Conservation (phyloP, 1,140 invertebrate genomes). For the Drosophila tsacasi region DNA sequence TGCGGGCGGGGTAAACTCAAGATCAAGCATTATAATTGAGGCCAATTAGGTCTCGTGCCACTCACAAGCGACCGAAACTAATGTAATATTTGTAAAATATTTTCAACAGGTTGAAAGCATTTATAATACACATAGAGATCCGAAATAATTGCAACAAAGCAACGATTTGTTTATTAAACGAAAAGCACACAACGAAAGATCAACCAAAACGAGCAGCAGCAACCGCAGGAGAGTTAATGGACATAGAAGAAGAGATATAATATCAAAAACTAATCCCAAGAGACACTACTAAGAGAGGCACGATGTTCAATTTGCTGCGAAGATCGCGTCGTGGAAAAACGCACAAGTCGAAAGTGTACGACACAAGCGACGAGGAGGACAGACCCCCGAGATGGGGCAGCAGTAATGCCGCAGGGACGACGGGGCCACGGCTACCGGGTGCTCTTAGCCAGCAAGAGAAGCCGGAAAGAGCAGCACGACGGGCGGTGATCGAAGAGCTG, state of each 20-base stretch:
- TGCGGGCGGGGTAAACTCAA: conserved; percentile 34
- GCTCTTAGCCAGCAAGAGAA: conserved; percentile 15
- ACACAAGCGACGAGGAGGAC: conserved; percentile 64
- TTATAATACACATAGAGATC: conserved; percentile 40
- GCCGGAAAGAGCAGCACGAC: conserved; percentile 37
- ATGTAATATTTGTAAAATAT: conserved; percentile 54
- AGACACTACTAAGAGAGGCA: conserved; percentile 19
- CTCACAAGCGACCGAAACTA: conserved; percentile 18
- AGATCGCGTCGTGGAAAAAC: conserved; percentile 68
- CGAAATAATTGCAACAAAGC: conserved; percentile 37
- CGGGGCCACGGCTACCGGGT: neutral
- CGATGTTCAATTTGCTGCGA: conserved; percentile 76
- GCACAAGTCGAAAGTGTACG: conserved; percentile 61
- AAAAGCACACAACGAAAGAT: conserved; percentile 29
- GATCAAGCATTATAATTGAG: conserved; percentile 14
- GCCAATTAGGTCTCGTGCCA: conserved; percentile 25
- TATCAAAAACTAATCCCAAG: neutral
- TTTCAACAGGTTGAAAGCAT: conserved; percentile 69
- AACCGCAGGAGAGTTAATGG: conserved; percentile 6
- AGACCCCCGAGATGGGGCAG: conserved; percentile 35
- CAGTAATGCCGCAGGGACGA: conserved; percentile 17
- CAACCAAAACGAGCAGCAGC: conserved; percentile 9
- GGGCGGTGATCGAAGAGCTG: conserved; percentile 77
- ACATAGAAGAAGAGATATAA: conserved; percentile 17
- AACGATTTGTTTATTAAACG: conserved; percentile 77